Evolutionary conservation across 2,113 vertebrate genomes (phyloP).

Genomic region (Dasypus novemcinctus): DNA sequence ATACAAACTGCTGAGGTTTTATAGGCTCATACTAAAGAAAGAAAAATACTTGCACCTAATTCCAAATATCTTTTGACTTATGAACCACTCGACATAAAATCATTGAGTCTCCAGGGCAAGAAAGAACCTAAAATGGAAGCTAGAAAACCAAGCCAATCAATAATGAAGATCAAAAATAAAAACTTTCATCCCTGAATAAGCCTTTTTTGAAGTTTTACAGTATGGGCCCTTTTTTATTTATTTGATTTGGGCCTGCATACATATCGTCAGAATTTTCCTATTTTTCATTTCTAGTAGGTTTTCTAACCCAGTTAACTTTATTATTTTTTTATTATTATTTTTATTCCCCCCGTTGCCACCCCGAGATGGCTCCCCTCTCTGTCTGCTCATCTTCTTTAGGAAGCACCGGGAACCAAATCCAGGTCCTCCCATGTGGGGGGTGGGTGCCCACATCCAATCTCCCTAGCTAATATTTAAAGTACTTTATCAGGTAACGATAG

Average conservation of each 20-base stretch:
- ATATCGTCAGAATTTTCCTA: neutral
- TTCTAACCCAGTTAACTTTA: neutral
- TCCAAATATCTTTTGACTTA: constrained; percentile 61
- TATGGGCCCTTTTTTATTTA: neutral
- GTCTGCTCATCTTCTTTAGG: no score
- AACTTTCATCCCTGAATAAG: constrained; percentile 10
- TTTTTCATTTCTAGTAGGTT: neutral
- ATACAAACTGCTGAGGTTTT: constrained; percentile 59
- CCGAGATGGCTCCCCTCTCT: no score
- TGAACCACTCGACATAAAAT: constrained; percentile 63
- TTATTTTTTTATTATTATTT: no score
- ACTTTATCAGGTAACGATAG: neutral
- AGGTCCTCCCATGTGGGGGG: no score
- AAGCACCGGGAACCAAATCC: no score
- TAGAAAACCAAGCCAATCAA: constrained; percentile 43
- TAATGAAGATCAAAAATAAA: constrained; percentile 59
- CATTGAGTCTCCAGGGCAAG: constrained; percentile 59
- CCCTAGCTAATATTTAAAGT: neutral
- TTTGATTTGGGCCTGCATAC: neutral
- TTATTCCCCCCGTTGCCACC: no score
- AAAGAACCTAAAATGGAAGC: constrained; percentile 44
- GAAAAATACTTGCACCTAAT: constrained; percentile 64
- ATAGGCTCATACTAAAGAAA: constrained; percentile 39
- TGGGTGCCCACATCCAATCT: no score
- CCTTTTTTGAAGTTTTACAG: constrained; percentile 9